phyloP scores from a whole-genome alignment of 2,888 invertebrate species.

The Arenicola marina region DNA sequence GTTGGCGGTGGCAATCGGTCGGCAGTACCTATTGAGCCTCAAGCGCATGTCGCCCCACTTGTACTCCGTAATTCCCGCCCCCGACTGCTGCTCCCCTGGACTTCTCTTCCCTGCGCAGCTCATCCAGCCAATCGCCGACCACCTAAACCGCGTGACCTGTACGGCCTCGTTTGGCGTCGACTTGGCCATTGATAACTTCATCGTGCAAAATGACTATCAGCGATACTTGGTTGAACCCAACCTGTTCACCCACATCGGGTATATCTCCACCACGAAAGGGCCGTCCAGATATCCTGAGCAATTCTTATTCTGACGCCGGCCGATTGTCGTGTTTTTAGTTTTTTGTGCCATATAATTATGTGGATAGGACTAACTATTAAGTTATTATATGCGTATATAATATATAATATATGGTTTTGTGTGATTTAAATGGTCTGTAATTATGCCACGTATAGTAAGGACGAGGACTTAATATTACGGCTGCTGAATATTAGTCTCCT shows the following conservation, averaged over 20 bases:
- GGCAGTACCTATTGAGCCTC: conserved; percentile 46
- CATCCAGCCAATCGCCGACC: background rate
- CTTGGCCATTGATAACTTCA: background rate
- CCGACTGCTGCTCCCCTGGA: conserved; percentile 58
- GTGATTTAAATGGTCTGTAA: too few relatives aligned
- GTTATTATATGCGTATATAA: too few relatives aligned
- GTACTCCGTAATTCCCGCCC: conserved; percentile 46
- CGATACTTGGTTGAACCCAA: conserved; percentile 13
- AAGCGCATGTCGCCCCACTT: conserved; percentile 40
- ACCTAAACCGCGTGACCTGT: conserved; percentile 5
- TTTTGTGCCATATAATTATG: too few relatives aligned
- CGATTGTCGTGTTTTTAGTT: too few relatives aligned
- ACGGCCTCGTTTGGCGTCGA: conserved; percentile 1
- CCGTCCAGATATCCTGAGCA: background rate
- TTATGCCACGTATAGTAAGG: too few relatives aligned
- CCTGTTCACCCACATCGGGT: conserved; percentile 16
- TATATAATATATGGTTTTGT: too few relatives aligned
- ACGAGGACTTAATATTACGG: too few relatives aligned
- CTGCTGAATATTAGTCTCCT: too few relatives aligned
- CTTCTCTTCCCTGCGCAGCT: conserved; percentile 42
- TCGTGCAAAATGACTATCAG: background rate
- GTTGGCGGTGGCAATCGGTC: conserved; percentile 39
- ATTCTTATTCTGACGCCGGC: too few relatives aligned
- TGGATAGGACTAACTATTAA: too few relatives aligned
- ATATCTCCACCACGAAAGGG: conserved; percentile 19